Base-by-base conservation (phyloP, 2,797 vertebrate species). In the Rallus crepitans region DNA sequence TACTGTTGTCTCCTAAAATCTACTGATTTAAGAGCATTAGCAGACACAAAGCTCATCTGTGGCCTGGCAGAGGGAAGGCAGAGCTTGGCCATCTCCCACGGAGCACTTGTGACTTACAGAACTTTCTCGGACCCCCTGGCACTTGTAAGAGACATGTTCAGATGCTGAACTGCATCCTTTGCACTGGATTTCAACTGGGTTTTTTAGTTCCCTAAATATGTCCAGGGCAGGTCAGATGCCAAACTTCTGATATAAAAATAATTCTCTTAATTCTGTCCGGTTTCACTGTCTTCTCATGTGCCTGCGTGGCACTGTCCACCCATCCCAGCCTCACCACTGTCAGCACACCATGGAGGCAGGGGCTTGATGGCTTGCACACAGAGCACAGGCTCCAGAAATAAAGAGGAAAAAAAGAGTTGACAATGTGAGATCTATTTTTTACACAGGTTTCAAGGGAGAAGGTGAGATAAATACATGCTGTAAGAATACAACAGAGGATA, bases 391-490 rank as follows among this genome's bases (percentile, higher is more conserved):
- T 87, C 39, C 19, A 33, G 47, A 69, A 61, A 72, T 66, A 61
- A 73, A 87, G 59, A 91, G 59, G 64, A 94, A 84, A 93, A 93
- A 92, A 81, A 84, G 48, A 33, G 1, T 16, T 89, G 83, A 64
- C 83, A 82, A 52, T 6, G 18, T 0, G 0, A 93, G 68, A 89
- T 78, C 53, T 89, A 61, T 45, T 85, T 93, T 90, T 87, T 89
- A 78, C 23, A 0, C 30, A 50, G 47, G 45, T 71, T 96, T 93
- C 86, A 77, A 77, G 90, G 79, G 86, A 86, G 75, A 89, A 90
- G 68, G 88, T 92, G 86, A 96, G 94, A 96, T 86, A 95, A 96
- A 96, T 94, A 94, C 53, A 64, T 64, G 61, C 71, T 92, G 53
- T 88, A 90, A 90, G 90, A 96, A 94, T 90, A 90, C 48, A 75